Evolutionary conservation across 2,113 vertebrate species (phyloP), one percentile per base, ranked within the genome.

Genomic region (Herpetotheres cachinnans): DNA sequence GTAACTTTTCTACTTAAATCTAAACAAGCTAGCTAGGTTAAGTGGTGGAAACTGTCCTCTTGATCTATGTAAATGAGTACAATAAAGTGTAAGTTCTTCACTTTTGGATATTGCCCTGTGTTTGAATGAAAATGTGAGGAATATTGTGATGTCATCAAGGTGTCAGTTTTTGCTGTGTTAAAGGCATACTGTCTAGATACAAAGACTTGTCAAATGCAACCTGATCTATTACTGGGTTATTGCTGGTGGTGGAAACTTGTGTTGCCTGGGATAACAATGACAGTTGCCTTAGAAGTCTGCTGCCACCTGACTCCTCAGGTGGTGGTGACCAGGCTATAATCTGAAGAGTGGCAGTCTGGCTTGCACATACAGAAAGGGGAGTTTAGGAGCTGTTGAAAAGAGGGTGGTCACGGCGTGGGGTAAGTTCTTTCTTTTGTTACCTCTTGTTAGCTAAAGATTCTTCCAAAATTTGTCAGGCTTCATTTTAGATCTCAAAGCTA

Each of bases 21-120:
- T 74, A 70, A 96, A 78, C 85, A 97, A 95, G 76, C 90, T 92
- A 81, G 76, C 72, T 91, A 97, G 78, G 69, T 59, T 79, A 91
- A 96, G 74, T 96, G 62, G n/a, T 91, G 73, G 87, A 82, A 76
- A 62, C 34, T 63, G 30, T 87, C 71, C 47, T 93, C 90, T 92
- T 93, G 72, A 62, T 95, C 95, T 96, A 19, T 89, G 89, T 97
- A 96, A 95, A 96, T 93, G 93, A 98, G 16, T 94, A 90, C 46
- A 98, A 98, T 98, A 98, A 98, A 98, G 93, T 97, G 58, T 95
- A 95, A 98, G 63, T 90, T 83, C 86, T 83, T 81, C 78, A 80
- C 52, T 66, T 93, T 40, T 34, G 50, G 30, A 34, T 93, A 42
- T 46, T 91, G 42, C 16, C 11, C 9, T 71, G 10, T 92, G 40